phyloP scores from a whole-genome alignment of 2,888 invertebrate genomes.

The Cheilosia vulpina region DNA sequence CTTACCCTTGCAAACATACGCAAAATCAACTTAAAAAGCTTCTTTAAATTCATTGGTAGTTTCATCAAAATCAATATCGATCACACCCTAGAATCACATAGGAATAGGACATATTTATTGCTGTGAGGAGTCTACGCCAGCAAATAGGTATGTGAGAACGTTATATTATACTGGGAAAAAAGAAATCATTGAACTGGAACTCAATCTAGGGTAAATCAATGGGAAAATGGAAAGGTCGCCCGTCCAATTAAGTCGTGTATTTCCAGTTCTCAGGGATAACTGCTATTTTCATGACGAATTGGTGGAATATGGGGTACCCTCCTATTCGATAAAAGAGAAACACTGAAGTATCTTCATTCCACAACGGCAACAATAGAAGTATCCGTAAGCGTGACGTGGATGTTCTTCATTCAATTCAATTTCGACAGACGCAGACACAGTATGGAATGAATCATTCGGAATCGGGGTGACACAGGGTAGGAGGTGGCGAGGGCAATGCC shows the following conservation, averaged over 20 bases:
- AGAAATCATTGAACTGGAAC: constrained; percentile 48
- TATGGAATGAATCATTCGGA: constrained; percentile 3
- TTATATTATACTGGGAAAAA: constrained; percentile 30
- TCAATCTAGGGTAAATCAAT: constrained; percentile 69
- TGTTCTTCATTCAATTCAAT: constrained; percentile 48
- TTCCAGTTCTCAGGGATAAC: constrained; percentile 47
- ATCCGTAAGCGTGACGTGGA: constrained; percentile 52
- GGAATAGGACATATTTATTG: constrained; percentile 34
- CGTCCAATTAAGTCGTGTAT: constrained; percentile 67
- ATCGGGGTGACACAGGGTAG: not conserved
- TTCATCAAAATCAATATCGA: constrained; percentile 34
- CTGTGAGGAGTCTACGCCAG: not conserved
- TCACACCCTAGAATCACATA: not conserved
- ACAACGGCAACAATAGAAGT: constrained; percentile 11
- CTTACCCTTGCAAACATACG: constrained; percentile 20
- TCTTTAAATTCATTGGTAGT: constrained; percentile 45
- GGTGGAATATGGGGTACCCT: constrained; percentile 11
- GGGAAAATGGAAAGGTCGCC: constrained; percentile 68
- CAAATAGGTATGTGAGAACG: not conserved
- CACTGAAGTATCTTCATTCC: not conserved
- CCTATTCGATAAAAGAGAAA: not conserved
- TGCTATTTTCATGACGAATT: constrained; percentile 57
- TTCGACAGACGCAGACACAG: constrained; percentile 8
- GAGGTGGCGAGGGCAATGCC: not conserved
- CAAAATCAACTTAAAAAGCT: constrained; percentile 6